These are phyloP conservation scores for Nomada ferruginata DNA, from an alignment of 2,888 invertebrate species.

Conservation along the genomic window DNA sequence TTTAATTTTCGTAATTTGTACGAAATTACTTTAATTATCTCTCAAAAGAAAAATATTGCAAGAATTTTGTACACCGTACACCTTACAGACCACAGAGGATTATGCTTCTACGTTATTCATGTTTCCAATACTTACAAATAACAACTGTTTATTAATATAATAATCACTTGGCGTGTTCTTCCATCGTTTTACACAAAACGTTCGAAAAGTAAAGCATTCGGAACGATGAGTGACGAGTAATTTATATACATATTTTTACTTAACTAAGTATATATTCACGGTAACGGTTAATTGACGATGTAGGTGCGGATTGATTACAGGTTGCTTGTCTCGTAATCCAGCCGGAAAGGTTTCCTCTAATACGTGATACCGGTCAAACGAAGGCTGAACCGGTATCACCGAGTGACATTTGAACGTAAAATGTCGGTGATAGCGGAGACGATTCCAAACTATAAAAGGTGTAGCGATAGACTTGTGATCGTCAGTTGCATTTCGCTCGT, in stretches of 20 bases:
- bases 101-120: too few relatives aligned
- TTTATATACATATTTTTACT: constrained; percentile 36
- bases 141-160: neutral
- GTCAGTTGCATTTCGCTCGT: constrained; percentile 64
- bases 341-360: constrained; percentile 49
- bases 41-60: too few relatives aligned
- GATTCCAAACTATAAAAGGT: constrained; percentile 74
- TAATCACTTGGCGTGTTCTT: neutral
- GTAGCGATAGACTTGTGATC: constrained; percentile 49
- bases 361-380: constrained; percentile 44
- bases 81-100: too few relatives aligned
- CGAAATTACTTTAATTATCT: too few relatives aligned
- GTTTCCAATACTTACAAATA: too few relatives aligned
- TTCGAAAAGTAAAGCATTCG: neutral
- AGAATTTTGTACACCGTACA: too few relatives aligned
- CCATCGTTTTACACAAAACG: neutral
- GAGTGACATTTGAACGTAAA: constrained; percentile 75
- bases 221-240: neutral
- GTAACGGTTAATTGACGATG: constrained; percentile 40
- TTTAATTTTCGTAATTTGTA: too few relatives aligned
- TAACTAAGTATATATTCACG: constrained; percentile 3
- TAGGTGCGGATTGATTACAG: constrained; percentile 49
- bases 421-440: constrained; percentile 65
- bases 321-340: constrained; percentile 40
- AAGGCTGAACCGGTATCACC: constrained; percentile 74